Base-by-base conservation (phyloP, 2,888 invertebrate genomes). In the Ophonus ardosiacus region DNA sequence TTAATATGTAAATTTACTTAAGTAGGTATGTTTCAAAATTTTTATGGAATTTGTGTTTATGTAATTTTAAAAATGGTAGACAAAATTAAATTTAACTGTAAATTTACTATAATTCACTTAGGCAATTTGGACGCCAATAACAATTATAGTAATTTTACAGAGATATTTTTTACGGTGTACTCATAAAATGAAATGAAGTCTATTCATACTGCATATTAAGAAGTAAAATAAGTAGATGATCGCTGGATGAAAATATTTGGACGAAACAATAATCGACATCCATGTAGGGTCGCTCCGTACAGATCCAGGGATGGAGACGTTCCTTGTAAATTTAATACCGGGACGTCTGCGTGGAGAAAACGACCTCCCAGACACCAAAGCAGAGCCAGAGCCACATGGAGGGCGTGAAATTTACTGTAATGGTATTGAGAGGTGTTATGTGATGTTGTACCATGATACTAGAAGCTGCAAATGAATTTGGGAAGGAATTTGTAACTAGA, bases 301-400 rank as follows among this genome's bases (percentile, higher is more conserved):
- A 24, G 63, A 18, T 15, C 21, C 24, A 17, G 63, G 24, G 24
- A 63, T 24, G 21, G 63, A 63, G 18, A 63, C 10, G 63, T 18
- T 18, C 10, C 24, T 63, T 21, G 63, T 63, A 24, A 24, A 63
- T 63, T 63, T 63, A 63, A 63, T 63, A 63, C 24, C 3, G 63
- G 63, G 63, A 63, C 24, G 63, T 63, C 63, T 63, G 63, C 21
- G 63, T 63, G 63, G 18, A 63, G 63, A 24, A 63, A 10, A 63
- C 43, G 43, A 4, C 43, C 43, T 5, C 43, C 13, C 21, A 18
- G 13, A 21, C 63, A 21, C 17, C 13, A 10, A 18, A 21, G 63
- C 63, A 21, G 63, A 1, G 13, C 18, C 21, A 24, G 21, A 21
- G 63, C 24, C 59, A 18, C 8, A 59, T 17, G 18, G 59, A 59